phyloP scores from a whole-genome alignment of 2,888 invertebrate genomes.

The Patella caerulea region DNA sequence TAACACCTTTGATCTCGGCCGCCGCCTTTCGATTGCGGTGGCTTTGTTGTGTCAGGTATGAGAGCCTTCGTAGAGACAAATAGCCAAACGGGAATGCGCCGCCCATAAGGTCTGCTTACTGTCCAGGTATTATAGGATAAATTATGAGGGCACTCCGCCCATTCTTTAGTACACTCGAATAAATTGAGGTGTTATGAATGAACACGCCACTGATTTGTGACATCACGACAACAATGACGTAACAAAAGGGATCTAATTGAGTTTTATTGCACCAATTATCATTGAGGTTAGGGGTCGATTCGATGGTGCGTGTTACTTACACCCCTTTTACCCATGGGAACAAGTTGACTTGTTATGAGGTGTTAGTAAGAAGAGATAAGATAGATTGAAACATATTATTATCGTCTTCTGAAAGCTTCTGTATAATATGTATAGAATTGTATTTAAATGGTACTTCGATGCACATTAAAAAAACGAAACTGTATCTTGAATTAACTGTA shows the following conservation, averaged over 20 bases:
- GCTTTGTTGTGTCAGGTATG: constrained; percentile 9
- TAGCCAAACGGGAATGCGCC: not conserved
- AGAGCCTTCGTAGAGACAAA: constrained; percentile 5
- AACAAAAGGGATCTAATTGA: constrained; percentile 4
- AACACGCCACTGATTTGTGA: constrained; percentile 2
- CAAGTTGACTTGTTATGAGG: no score
- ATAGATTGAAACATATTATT: no score
- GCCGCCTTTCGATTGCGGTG: constrained; percentile 4
- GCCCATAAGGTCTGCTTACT: constrained; percentile 2
- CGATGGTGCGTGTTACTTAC: not conserved
- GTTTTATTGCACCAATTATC: constrained; percentile 13
- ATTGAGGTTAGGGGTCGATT: not conserved
- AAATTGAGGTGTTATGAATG: constrained; percentile 5
- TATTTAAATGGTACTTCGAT: no score
- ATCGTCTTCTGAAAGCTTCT: no score
- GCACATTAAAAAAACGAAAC: no score
- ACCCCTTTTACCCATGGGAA: constrained; percentile 8
- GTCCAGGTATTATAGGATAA: constrained; percentile 4
- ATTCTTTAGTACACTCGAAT: not conserved
- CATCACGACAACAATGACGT: constrained; percentile 10
- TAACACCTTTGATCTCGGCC: not conserved
- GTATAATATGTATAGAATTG: no score
- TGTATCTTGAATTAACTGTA: no score
- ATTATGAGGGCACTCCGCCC: constrained; percentile 4
- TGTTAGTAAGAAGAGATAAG: no score